Evolutionary conservation across 2,113 vertebrate species (phyloP).

Genomic region (Pimephales promelas): DNA sequence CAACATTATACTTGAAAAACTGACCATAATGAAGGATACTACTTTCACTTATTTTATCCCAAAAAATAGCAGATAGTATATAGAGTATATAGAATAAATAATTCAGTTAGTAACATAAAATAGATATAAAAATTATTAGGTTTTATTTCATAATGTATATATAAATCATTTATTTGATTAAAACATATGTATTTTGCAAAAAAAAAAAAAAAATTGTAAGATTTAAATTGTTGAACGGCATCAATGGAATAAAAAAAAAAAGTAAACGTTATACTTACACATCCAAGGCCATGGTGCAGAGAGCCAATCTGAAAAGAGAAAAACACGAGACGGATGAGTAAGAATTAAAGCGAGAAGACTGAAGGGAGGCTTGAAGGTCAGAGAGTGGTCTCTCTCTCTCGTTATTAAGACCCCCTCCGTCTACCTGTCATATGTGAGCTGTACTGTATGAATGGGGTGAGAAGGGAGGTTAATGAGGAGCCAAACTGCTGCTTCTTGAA

Average conservation of each 20-base stretch:
- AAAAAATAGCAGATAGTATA: background rate
- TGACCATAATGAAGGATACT: background rate
- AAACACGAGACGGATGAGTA: conserved; percentile 23
- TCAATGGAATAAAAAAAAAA: background rate
- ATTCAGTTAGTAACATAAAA: background rate
- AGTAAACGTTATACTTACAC: conserved; percentile 82
- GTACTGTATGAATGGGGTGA: conserved; percentile 28
- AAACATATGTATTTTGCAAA: background rate
- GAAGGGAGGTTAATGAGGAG: conserved; percentile 45
- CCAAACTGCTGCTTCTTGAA: conserved; percentile 28
- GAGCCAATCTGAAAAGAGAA: conserved; percentile 87
- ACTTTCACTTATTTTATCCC: background rate
- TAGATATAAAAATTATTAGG: background rate
- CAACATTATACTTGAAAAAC: background rate
- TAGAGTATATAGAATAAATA: background rate
- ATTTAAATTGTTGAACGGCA: background rate
- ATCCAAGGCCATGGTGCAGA: conserved; percentile 94
- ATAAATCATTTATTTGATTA: too few species aligned
- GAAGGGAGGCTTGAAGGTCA: conserved; percentile 26
- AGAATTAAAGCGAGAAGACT: background rate
- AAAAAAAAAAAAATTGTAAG: background rate
- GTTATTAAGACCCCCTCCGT: background rate
- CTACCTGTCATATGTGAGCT: conserved; percentile 27
- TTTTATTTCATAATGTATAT: too few species aligned
- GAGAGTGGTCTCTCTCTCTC: conserved; percentile 1